Base-by-base conservation (phyloP, 1,140 invertebrate genomes). In the Drosophila navojoa region DNA sequence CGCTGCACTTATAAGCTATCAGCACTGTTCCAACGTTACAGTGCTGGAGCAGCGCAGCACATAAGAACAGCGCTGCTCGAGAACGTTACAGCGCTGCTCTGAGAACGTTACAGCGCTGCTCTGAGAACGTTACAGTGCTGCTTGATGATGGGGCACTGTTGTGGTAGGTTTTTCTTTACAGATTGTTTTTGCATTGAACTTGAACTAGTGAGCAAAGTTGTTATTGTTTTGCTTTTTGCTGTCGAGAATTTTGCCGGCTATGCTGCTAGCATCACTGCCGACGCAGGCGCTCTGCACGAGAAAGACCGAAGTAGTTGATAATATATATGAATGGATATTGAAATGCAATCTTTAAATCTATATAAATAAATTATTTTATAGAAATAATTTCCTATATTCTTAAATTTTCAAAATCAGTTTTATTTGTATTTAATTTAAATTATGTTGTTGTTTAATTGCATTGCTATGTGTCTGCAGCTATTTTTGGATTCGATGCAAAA, bases 221-320 rank as follows among this genome's bases (percentile, higher is more conserved):
- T 58, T 54, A 53, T 22, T 60, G 59, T 27, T 63, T 40, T 61
- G 35, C 29, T 19, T 10, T 45, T 25, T 66, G 16, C 32, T 69
- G 38, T 44, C 69, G 40, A 58, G 55, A 25, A 53, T 60, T 77
- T 77, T 38, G 75, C 81, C 81, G 81, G 81, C 61, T 79, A 44
- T 75, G 32, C 54, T 54, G 42, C 25, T 58, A 19, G 13, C 49
- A 55, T 38, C 50, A 29, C 77, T 71, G 59, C 57, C 53, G 32
- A 35, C 60, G 19, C 53, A 40, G 16, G 16, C 44, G 47, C 76
- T 58, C 40, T 44, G 10, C 25, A 19, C 45, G 53, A 60, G 32
- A 42, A 68, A 58, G 50, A n/a, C 32, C 29, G 16, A 5, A 22
- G 22, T 58, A 19, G 5, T 11, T 7, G 5, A 5, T 3, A 4